Conservation (phyloP, 1,140 invertebrate species). For the Sycobia sp. region DNA sequence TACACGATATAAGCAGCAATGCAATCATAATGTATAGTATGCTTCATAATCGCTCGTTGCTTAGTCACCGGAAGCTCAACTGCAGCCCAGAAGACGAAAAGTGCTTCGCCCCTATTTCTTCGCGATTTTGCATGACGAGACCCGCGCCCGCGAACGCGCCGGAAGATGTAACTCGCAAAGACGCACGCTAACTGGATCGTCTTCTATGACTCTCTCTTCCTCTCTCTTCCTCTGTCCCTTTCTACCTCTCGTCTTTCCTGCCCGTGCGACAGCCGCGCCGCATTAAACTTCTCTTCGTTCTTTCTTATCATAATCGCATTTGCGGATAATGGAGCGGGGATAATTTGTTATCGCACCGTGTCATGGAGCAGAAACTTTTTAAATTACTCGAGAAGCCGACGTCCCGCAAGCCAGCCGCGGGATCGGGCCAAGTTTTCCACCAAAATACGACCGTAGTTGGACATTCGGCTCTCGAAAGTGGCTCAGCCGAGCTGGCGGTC, state of each 20-base stretch:
- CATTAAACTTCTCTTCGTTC: conserved; percentile 58
- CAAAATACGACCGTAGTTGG: conserved; percentile 52
- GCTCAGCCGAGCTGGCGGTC: too few relatives aligned
- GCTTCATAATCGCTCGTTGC: too few relatives aligned
- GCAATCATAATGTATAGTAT: too few relatives aligned
- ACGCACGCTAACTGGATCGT: not conserved
- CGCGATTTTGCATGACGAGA: too few relatives aligned
- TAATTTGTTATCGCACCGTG: conserved; percentile 61
- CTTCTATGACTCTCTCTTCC: too few relatives aligned
- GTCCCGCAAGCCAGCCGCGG: not conserved
- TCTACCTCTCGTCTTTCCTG: too few relatives aligned
- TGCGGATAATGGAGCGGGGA: conserved; percentile 60
- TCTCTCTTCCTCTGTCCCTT: too few relatives aligned
- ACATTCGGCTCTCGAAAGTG: conserved; percentile 44
- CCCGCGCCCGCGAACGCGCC: too few relatives aligned
- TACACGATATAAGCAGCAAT: too few relatives aligned
- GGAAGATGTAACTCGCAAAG: not conserved
- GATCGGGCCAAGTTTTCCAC: conserved; percentile 30
- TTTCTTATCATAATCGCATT: conserved; percentile 63
- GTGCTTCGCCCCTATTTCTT: too few relatives aligned
- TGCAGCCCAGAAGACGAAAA: too few relatives aligned
- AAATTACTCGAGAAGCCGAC: conserved; percentile 53
- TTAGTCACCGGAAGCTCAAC: too few relatives aligned
- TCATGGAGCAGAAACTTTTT: conserved; percentile 61
- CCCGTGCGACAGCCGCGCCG: conserved; percentile 37